Conservation (phyloP, 2,888 invertebrate species). For the Amphipoea oculea region DNA sequence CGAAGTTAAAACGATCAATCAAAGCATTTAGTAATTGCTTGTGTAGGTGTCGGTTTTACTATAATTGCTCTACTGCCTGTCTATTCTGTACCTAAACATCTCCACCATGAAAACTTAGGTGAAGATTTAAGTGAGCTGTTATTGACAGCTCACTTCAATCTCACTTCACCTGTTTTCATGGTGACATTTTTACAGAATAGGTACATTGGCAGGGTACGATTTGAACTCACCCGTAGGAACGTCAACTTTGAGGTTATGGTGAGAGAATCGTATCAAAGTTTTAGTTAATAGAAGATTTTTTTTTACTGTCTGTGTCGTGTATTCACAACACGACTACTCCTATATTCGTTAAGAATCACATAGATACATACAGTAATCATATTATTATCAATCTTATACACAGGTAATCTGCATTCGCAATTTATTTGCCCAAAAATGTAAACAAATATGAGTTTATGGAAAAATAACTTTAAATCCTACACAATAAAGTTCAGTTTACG, state of each 20-base stretch:
- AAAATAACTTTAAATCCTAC: no score
- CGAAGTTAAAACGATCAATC: conserved; percentile 34
- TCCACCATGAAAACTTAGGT: no score
- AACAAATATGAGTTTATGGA: no score
- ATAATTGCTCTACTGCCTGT: not conserved
- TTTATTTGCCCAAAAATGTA: no score
- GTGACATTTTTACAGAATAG: no score
- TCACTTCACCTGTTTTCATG: no score
- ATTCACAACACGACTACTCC: not conserved
- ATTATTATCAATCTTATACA: no score
- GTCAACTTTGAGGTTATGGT: not conserved
- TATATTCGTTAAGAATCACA: not conserved
- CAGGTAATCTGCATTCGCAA: not conserved
- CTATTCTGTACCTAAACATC: no score
- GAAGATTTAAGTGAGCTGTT: no score
- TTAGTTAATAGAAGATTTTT: not conserved
- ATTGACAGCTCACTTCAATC: no score
- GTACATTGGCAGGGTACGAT: not conserved
- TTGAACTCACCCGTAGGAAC: conserved; percentile 7
- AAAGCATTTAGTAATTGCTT: conserved; percentile 29
- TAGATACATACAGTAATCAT: not conserved
- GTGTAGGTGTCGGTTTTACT: conserved; percentile 4
- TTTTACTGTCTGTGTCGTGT: not conserved
- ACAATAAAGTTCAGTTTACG: no score
- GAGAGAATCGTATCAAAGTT: not conserved